Base-by-base conservation (phyloP, 2,888 invertebrate genomes). In the Cephalotes varians region DNA sequence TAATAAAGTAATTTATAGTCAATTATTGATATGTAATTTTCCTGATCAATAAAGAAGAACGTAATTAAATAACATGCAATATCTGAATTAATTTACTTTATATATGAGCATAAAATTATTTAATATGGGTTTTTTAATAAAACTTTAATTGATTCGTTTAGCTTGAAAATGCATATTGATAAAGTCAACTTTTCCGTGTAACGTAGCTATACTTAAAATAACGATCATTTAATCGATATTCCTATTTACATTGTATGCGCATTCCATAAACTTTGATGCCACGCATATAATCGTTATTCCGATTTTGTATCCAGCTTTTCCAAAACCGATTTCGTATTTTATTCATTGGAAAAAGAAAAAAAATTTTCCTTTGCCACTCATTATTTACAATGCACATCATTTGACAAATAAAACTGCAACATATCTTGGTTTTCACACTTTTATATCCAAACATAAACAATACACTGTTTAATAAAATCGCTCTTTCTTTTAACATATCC, bases 221-320 rank as follows among this genome's bases (percentile, higher is more conserved):
- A 74, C 60, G 34, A 73, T 73, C 28, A n/a, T 49, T 74, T 62
- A 74, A 74, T 60, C 28, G 58, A 58, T 58, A 73, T 58, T 58
- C 58, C 72, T 58, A 58, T 72, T 31, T 73, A 49, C 49, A n/a
- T 49, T 34, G 47, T 60, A 31, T 34, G 21, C n/a, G 37, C 44
- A 10, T 73, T 60, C 5, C 34, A 73, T 49, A 34, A 73, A 47
- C 15, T 28, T 40, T 31, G 12, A 37, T 64, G 28, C 0, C 31
- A 58, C 28, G 10, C 60, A 7, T 60, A 18, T 60, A 49, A 76
- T 6, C 28, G 40, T 65, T 65, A 40, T 74, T 74, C 37, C 51
- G 18, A 0, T 31, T 65, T 54, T 67, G 10, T n/a, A 34, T 7
- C 3, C 40, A 2, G 15, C 7, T 40, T 54, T 76, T 54, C 3